Evolutionary conservation across 1,140 invertebrate species (phyloP), one percentile per base, ranked within the genome.

Genomic region (Sarcophaga bullata): DNA sequence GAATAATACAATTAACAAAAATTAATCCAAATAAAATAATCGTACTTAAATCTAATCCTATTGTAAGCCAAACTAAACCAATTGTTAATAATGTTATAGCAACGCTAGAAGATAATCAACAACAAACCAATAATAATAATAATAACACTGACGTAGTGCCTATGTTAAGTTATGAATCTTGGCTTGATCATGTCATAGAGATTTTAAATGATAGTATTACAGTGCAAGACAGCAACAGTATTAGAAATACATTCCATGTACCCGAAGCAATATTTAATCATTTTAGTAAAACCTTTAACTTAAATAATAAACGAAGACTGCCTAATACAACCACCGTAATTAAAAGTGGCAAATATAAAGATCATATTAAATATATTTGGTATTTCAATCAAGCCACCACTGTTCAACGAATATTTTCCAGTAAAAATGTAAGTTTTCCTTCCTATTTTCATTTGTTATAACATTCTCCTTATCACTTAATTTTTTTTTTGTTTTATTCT

Each of bases 101-200:
- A 1, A 68, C 2, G 2, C 50, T 52, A 52, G 9, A 52, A 52
- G 8, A 5, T 50, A n/a, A 8, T 73, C 72, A 6, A 72, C 75
- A 3, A n/a, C 8, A 19, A 15, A 50, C n/a, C 62, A 25, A 17
- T 25, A 7, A 8, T 72, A 72, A 72, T 72, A 11, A 25, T 19
- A 25, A 25, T 11, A 19, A 19, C 0, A 37, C 48, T n/a, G n/a
- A n/a, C 50, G 8, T 37, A 19, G 0, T 52, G 50, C 88, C 88
- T 10, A 83, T 85, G 0, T 81, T 90, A 37, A 83, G 85, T 11
- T 90, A 86, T 49, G 83, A 84, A 6, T 84, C 86, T 0, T 90
- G 88, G 88, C 58, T 90, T 58, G 87, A 89, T 15, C 84, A 89
- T 87, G 86, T 89, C 15, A 86, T 90, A 54, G 88, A 90, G 80